Evolutionary conservation across 37 sponge, comb jelly and placozoan genomes (phyloP).

Genomic region (Axinella damicornis): DNA sequence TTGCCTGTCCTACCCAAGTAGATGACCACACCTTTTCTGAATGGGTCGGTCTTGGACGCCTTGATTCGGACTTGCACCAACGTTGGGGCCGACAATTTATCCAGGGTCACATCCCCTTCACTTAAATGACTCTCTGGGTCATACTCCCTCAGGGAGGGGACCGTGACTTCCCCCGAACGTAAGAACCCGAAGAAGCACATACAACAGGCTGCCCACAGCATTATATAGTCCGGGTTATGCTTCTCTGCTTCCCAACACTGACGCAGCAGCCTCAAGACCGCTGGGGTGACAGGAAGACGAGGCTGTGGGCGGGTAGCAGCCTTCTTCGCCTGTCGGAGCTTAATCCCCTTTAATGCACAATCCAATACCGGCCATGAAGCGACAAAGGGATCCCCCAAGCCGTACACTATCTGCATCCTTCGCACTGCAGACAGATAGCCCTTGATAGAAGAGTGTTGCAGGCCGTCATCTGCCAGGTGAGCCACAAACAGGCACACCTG

Average conservation of each 20-base stretch:
- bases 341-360: constrained; percentile 3
- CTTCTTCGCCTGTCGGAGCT: constrained; percentile 2
- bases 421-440: neutral
- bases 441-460: constrained; percentile 2
- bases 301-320: neutral
- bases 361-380: neutral
- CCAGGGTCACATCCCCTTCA: constrained; percentile 28
- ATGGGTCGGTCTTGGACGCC: constrained; percentile 69
- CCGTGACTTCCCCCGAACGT: constrained; percentile 43
- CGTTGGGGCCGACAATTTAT: constrained; percentile 17
- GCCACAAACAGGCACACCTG: neutral
- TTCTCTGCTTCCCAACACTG: neutral
- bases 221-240: neutral
- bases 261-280: neutral
- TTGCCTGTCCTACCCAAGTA: neutral
- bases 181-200: constrained; percentile 60
- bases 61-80: constrained; percentile 25
- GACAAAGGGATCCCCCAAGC: constrained; percentile 14
- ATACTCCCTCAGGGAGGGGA: constrained; percentile 20
- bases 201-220: constrained; percentile 67
- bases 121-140: constrained; percentile 14
- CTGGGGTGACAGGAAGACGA: neutral
- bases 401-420: constrained; percentile 11
- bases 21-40: constrained; percentile 30
- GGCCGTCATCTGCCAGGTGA: neutral